phyloP scores from a whole-genome alignment of 2,113 vertebrate species.

The Scophthalmus maximus region DNA sequence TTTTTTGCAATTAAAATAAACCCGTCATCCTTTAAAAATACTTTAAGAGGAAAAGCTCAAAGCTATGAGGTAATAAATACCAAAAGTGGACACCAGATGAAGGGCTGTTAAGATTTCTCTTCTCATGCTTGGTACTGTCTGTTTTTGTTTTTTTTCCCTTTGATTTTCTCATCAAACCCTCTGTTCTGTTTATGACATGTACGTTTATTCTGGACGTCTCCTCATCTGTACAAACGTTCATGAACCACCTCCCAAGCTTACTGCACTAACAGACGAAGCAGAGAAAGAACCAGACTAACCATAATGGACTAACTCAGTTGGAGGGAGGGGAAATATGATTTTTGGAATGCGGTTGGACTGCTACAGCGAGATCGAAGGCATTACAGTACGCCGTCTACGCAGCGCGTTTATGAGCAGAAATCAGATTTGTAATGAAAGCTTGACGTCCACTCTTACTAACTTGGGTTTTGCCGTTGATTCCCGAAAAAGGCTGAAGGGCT shows the following conservation, averaged over 20 bases:
- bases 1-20: slow-evolving; percentile 66
- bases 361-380: not conserved
- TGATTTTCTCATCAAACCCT: too few relatives aligned
- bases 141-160: not conserved
- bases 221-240: slow-evolving; percentile 32
- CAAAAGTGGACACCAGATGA: slow-evolving; percentile 74
- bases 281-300: slow-evolving; percentile 32
- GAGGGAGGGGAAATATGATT: not conserved
- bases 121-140: slow-evolving; percentile 30
- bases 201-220: slow-evolving; percentile 26
- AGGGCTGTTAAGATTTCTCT: slow-evolving; percentile 74
- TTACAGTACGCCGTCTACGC: slow-evolving; percentile 4
- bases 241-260: slow-evolving; percentile 25
- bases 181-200: too few relatives aligned
- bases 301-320: slow-evolving; percentile 20
- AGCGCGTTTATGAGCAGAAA: slow-evolving; percentile 29
- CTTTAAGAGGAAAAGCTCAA: slow-evolving; percentile 49
- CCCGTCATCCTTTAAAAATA: slow-evolving; percentile 55
- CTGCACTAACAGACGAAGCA: slow-evolving; percentile 57
- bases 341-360: slow-evolving; percentile 17
- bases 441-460: not conserved
- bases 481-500: not conserved
- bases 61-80: slow-evolving; percentile 73
- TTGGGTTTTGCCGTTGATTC: too few relatives aligned
- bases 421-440: slow-evolving; percentile 10